Percentiles rank a stretch among this genome's conserved stretches.
Evolutionary conservation across 2,888 invertebrate species (phyloP).

Genomic region (Pantelozetes paolii): DNA sequence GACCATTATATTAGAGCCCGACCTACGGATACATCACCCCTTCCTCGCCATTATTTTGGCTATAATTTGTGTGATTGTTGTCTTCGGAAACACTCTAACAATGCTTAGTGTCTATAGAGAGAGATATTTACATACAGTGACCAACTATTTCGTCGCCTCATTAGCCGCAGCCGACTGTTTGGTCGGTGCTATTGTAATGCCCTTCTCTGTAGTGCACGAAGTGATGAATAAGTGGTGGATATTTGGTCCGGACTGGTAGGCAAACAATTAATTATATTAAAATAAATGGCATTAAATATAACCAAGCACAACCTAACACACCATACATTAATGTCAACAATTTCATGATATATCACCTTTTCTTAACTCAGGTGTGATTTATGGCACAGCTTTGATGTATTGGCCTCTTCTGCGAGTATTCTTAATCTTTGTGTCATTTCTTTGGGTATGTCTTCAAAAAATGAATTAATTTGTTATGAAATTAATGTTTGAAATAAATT

Average conservation of each 20-base stretch:
- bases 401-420: slow-evolving; percentile 95
- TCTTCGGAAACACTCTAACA: slow-evolving; percentile 90
- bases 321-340: neutral
- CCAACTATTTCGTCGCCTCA: slow-evolving; percentile 95
- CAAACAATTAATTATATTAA: no score
- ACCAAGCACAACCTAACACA: no score
- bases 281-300: no score
- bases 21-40: slow-evolving; percentile 43
- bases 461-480: slow-evolving; percentile 4
- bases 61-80: slow-evolving; percentile 82
- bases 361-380: slow-evolving; percentile 67
- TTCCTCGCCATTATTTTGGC: slow-evolving; percentile 68
- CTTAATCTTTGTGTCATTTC: slow-evolving; percentile 95
- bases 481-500: neutral
- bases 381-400: slow-evolving; percentile 93
- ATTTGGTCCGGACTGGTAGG: slow-evolving; percentile 79
- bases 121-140: slow-evolving; percentile 89
- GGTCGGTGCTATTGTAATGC: slow-evolving; percentile 96
- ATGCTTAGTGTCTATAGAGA: slow-evolving; percentile 89
- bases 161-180: slow-evolving; percentile 93
- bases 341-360: neutral
- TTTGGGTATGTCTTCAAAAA: slow-evolving; percentile 60
- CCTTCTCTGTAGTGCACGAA: slow-evolving; percentile 86
- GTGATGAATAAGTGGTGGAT: slow-evolving; percentile 67
- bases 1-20: slow-evolving; percentile 37